phyloP scores from a whole-genome alignment of 2,797 vertebrate genomes.

The Pelodytes ibericus region DNA sequence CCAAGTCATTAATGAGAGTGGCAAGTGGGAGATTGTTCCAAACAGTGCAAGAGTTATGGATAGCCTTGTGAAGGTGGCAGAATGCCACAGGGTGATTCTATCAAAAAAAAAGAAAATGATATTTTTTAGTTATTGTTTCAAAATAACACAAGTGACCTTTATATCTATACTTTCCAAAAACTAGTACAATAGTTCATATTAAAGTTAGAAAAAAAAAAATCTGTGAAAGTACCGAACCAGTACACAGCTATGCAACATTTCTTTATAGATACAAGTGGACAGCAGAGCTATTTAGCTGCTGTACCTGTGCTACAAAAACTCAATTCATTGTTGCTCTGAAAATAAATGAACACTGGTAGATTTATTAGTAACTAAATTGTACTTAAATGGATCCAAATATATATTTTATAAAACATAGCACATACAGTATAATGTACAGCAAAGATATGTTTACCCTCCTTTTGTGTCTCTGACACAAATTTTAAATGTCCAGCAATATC shows the following conservation, averaged over 20 bases:
- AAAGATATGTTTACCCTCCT: too few relatives aligned
- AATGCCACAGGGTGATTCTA: constrained; percentile 73
- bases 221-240: constrained; percentile 1
- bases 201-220: constrained; percentile 22
- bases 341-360: neutral
- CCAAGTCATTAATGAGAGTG: constrained; percentile 86
- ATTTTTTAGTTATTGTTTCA: constrained; percentile 66
- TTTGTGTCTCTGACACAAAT: too few relatives aligned
- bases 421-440: too few relatives aligned
- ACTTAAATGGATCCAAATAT: too few relatives aligned
- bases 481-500: too few relatives aligned
- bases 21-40: constrained; percentile 77
- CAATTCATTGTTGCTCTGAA: neutral
- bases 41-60: constrained; percentile 76
- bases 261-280: neutral
- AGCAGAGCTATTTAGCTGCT: neutral
- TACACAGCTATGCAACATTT: constrained; percentile 3
- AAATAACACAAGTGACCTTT: constrained; percentile 53
- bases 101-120: constrained; percentile 68
- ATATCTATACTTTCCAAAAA: constrained; percentile 50
- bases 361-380: constrained; percentile 7
- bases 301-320: neutral
- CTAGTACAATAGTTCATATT: constrained; percentile 37
- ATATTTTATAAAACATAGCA: too few relatives aligned
- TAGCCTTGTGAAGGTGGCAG: constrained; percentile 67